Conservation (phyloP, 1,140 invertebrate genomes). For the Camponotus vicinus region DNA sequence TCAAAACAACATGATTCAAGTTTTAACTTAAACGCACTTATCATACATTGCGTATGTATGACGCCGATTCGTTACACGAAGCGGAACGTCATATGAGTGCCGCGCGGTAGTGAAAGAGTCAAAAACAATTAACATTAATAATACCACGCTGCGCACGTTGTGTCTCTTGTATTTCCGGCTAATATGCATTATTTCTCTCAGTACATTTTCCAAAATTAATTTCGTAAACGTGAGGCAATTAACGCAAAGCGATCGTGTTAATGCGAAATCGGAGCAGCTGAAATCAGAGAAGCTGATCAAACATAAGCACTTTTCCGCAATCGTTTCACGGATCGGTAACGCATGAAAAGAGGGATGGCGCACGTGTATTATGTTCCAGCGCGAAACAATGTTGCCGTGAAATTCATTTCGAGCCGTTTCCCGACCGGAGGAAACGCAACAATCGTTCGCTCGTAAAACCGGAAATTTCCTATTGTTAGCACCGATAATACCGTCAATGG, state of each 20-base stretch:
- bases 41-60: slow-evolving; percentile 23
- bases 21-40: slow-evolving; percentile 17
- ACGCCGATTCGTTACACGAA: slow-evolving; percentile 13
- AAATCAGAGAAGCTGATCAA: slow-evolving; percentile 35
- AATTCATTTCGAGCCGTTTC: slow-evolving; percentile 65
- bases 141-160: background rate
- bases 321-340: slow-evolving; percentile 32
- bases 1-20: slow-evolving; percentile 8
- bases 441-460: slow-evolving; percentile 42
- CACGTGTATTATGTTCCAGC: background rate
- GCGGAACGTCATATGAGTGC: background rate
- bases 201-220: slow-evolving; percentile 35
- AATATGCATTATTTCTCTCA: slow-evolving; percentile 22
- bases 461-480: slow-evolving; percentile 66
- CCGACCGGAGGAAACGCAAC: slow-evolving; percentile 44
- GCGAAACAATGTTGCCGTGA: slow-evolving; percentile 68
- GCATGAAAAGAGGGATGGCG: background rate
- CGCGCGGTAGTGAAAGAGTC: background rate
- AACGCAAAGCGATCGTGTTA: slow-evolving; percentile 3
- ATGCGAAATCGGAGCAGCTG: background rate
- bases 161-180: background rate
- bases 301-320: slow-evolving; percentile 28
- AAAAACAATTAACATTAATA: slow-evolving; percentile 48
- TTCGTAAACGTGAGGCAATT: slow-evolving; percentile 27
- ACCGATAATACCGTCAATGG: slow-evolving; percentile 59